These are phyloP conservation scores for Colinus virginianus DNA, from an alignment of 2,113 vertebrate genomes.

Conservation along the genomic window DNA sequence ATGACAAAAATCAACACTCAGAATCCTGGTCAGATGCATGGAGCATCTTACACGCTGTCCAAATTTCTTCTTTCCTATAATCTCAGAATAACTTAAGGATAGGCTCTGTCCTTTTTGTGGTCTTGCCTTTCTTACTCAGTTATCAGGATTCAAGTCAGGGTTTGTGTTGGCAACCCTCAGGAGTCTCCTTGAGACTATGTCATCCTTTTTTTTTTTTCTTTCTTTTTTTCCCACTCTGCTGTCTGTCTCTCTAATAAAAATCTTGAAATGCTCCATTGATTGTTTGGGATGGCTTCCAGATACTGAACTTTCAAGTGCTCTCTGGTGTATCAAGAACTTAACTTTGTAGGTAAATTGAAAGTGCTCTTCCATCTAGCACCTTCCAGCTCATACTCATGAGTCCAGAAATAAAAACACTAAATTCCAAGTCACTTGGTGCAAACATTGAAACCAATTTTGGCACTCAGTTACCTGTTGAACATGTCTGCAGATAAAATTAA, in stretches of 20 bases:
- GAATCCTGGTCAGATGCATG: background rate
- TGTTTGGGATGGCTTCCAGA: background rate
- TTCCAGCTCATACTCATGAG: background rate
- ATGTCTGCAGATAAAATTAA: constrained; percentile 10
- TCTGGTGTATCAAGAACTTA: background rate
- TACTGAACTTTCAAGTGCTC: background rate
- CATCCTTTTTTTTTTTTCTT: background rate
- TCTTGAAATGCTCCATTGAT: background rate
- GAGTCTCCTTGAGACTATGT: background rate
- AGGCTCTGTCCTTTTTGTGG: background rate
- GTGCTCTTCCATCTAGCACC: background rate
- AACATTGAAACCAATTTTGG: constrained; percentile 8
- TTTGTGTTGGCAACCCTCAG: background rate
- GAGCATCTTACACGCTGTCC: background rate
- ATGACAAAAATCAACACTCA: background rate
- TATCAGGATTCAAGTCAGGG: background rate
- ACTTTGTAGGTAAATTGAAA: constrained; percentile 21
- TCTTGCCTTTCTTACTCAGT: background rate
- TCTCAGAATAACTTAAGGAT: background rate
- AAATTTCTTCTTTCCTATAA: background rate
- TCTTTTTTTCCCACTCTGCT: background rate
- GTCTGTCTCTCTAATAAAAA: background rate
- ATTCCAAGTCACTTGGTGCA: background rate
- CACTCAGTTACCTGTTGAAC: constrained; percentile 11
- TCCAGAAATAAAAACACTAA: background rate